A percentile compares a stretch with the other conserved stretches of the same genome.
phyloP scores from a whole-genome alignment of 1,140 invertebrate genomes.

The Penaeus chinensis region DNA sequence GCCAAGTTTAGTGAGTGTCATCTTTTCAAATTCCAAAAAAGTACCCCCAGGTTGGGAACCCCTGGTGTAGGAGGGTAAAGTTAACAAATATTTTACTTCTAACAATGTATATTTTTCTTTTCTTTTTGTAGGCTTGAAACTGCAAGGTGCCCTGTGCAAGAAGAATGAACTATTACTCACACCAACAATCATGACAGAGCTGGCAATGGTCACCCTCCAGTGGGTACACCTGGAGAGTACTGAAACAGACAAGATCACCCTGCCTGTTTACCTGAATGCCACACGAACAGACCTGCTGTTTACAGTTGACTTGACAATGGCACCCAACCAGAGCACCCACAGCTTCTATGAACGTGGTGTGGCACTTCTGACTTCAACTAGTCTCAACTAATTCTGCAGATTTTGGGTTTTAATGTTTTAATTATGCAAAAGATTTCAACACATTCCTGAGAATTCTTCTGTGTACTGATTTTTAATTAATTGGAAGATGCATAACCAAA shows the following conservation, averaged over 20 bases:
- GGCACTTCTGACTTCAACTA: conserved; percentile 90
- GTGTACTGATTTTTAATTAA: background rate
- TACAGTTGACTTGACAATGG: conserved; percentile 92
- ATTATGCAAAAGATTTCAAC: background rate
- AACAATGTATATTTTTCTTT: conserved; percentile 22
- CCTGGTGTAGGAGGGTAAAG: too few species aligned
- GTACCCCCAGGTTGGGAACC: too few species aligned
- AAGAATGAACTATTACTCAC: conserved; percentile 92
- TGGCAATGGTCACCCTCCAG: conserved; percentile 84
- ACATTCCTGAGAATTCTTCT: background rate
- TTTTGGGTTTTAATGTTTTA: background rate
- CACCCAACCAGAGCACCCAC: conserved; percentile 85
- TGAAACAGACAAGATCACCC: conserved; percentile 77
- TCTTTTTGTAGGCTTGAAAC: conserved; percentile 79
- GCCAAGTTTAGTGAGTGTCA: too few species aligned
- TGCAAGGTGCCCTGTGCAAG: conserved; percentile 93
- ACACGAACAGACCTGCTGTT: conserved; percentile 94
- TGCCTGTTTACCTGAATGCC: conserved; percentile 97
- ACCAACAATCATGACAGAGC: conserved; percentile 92
- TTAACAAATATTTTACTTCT: background rate
- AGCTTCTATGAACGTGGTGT: conserved; percentile 98
- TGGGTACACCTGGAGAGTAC: conserved; percentile 52
- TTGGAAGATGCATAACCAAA: background rate
- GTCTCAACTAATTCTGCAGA: conserved; percentile 77
- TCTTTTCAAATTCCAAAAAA: too few species aligned